Conservation (phyloP, 2,888 invertebrate genomes). For the Himalopsyche kuldschensis region DNA sequence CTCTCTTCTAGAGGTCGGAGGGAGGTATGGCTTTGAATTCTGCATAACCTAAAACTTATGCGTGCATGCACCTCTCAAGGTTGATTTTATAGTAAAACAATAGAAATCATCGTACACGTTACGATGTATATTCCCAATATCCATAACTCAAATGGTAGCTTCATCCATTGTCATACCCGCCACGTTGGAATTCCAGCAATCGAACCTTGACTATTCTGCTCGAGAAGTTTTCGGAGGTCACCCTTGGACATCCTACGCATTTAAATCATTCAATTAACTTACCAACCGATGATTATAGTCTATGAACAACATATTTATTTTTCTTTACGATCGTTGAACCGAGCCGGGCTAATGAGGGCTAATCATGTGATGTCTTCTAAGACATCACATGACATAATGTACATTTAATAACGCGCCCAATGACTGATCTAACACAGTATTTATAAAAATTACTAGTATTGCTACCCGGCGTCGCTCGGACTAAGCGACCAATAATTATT, state of each 20-base stretch:
- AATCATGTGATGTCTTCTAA: background rate
- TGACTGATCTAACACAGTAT: no score
- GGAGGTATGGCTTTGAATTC: no score
- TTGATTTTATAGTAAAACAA: background rate
- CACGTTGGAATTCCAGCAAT: background rate
- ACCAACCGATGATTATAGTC: background rate
- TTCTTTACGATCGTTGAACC: background rate
- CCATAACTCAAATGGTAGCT: background rate
- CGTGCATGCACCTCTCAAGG: background rate
- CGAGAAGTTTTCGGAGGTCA: background rate
- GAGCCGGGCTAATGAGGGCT: background rate
- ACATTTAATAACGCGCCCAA: no score
- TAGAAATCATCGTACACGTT: background rate
- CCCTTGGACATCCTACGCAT: background rate
- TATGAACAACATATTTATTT: background rate
- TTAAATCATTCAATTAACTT: background rate
- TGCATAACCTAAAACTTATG: no score
- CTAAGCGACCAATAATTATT: no score
- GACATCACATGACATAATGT: no score
- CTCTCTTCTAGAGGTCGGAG: no score
- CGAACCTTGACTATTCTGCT: background rate
- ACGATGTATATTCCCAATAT: background rate
- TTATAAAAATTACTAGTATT: no score
- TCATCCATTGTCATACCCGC: background rate
- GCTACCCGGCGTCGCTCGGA: no score